Evolutionary conservation across 1,140 invertebrate genomes (phyloP).

Genomic region (Melitaea cinxia): DNA sequence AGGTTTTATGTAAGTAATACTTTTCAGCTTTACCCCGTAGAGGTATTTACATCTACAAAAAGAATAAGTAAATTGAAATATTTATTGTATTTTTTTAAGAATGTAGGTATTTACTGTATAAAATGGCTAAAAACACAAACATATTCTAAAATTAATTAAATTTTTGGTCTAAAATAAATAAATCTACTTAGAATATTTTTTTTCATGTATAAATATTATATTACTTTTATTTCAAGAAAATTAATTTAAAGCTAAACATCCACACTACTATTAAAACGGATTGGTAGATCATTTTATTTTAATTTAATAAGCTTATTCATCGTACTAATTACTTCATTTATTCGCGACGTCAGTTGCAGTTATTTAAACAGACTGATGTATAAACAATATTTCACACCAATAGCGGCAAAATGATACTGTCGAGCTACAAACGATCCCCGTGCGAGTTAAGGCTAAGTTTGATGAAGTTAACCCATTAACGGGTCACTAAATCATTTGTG

Average conservation of each 20-base stretch:
- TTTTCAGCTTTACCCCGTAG: slow-evolving; percentile 41
- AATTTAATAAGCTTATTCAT: too few species aligned
- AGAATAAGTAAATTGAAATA: background rate
- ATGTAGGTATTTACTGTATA: too few species aligned
- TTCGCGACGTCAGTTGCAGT: background rate
- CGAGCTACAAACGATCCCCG: slow-evolving; percentile 26
- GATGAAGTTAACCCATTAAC: slow-evolving; percentile 74
- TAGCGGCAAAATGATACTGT: slow-evolving; percentile 22
- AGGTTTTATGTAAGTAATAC: slow-evolving; percentile 72
- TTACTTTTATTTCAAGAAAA: too few species aligned
- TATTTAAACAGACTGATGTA: background rate
- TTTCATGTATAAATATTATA: background rate
- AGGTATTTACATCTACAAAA: slow-evolving; percentile 13
- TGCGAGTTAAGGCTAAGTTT: slow-evolving; percentile 48
- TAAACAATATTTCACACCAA: slow-evolving; percentile 33
- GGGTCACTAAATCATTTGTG: slow-evolving; percentile 68
- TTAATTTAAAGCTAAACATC: too few species aligned
- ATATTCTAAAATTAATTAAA: too few species aligned
- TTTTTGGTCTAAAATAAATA: too few species aligned
- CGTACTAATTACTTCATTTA: too few species aligned
- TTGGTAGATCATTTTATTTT: too few species aligned
- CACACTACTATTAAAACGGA: too few species aligned
- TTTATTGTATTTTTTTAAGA: background rate
- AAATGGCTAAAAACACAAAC: too few species aligned
- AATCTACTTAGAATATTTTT: too few species aligned